Percentiles rank a stretch among this genome's conserved stretches.
Evolutionary conservation across 2,113 vertebrate genomes (phyloP).

Genomic region (Neolamprologus falcicula): DNA sequence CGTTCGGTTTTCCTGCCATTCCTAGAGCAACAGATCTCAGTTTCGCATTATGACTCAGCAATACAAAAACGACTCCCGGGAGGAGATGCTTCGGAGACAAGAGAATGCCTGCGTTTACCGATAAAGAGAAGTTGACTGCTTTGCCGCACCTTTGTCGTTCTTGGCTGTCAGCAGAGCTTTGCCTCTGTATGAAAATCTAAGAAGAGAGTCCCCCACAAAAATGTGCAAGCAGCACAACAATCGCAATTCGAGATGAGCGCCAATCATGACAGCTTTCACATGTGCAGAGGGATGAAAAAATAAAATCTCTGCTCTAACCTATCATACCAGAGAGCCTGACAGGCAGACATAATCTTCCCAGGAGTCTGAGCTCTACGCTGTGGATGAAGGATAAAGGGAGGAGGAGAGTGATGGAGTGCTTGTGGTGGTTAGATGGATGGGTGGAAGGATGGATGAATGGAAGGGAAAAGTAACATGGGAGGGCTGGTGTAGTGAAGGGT

Average conservation of each 20-base stretch:
- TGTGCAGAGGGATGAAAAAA: background rate
- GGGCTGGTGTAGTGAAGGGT: background rate
- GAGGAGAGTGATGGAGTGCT: background rate
- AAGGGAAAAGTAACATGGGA: background rate
- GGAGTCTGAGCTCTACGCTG: slow-evolving; percentile 38
- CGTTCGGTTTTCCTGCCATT: background rate
- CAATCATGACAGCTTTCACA: slow-evolving; percentile 53
- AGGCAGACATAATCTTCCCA: slow-evolving; percentile 56
- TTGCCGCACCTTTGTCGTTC: background rate
- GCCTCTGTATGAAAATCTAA: slow-evolving; percentile 17
- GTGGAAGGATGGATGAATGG: slow-evolving; percentile 18
- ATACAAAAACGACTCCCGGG: background rate
- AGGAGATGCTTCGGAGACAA: slow-evolving; percentile 5
- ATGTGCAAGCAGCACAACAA: slow-evolving; percentile 36
- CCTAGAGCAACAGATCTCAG: background rate
- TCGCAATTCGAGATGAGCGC: slow-evolving; percentile 43
- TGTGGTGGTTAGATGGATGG: slow-evolving; percentile 20
- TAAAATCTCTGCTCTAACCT: slow-evolving; percentile 30
- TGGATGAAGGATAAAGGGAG: slow-evolving; percentile 38
- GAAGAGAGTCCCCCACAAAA: slow-evolving; percentile 17
- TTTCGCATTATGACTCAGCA: slow-evolving; percentile 34
- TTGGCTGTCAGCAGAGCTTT: slow-evolving; percentile 18
- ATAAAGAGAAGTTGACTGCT: slow-evolving; percentile 11
- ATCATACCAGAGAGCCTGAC: slow-evolving; percentile 50
- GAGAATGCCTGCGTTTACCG: slow-evolving; percentile 18